Percentiles rank a stretch among this genome's conserved stretches.
Evolutionary conservation across 2,113 vertebrate genomes (phyloP).

Genomic region (Chionodraco myersi): DNA sequence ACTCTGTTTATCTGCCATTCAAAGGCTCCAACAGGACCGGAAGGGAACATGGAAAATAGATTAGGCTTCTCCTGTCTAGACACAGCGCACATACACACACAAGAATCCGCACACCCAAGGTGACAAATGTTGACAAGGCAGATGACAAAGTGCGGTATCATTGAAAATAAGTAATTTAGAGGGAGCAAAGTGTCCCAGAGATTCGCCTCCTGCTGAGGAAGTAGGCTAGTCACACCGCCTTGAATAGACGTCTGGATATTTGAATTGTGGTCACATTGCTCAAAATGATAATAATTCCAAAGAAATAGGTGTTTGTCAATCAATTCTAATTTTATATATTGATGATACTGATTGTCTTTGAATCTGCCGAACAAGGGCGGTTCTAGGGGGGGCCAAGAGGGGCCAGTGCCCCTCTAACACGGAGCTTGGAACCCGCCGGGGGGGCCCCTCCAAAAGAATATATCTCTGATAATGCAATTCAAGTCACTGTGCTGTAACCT

Average conservation of each 20-base stretch:
- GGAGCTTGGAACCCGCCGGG: no score
- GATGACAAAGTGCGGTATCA: slow-evolving; percentile 47
- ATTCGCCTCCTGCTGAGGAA: neutral
- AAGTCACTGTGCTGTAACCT: no score
- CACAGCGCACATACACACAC: slow-evolving; percentile 36
- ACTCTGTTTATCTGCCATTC: slow-evolving; percentile 79
- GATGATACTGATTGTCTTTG: no score
- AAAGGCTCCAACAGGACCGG: slow-evolving; percentile 71
- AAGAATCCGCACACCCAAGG: slow-evolving; percentile 23
- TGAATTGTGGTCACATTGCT: neutral
- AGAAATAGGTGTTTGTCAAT: no score
- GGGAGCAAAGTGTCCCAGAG: slow-evolving; percentile 13
- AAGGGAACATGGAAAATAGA: slow-evolving; percentile 76
- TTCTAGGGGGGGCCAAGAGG: no score
- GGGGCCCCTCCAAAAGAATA: no score
- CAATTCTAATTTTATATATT: no score
- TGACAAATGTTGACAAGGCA: slow-evolving; percentile 65
- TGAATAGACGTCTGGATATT: neutral
- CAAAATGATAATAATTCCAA: neutral
- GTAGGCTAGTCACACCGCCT: no score
- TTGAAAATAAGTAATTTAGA: slow-evolving; percentile 46
- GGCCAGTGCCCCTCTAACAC: no score
- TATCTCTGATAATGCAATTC: no score
- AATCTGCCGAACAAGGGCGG: no score
- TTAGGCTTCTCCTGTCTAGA: slow-evolving; percentile 74